A percentile compares a stretch with the other conserved stretches of the same genome.
Evolutionary conservation across 2,113 vertebrate genomes (phyloP).

Genomic region (Cyprinus carpio): DNA sequence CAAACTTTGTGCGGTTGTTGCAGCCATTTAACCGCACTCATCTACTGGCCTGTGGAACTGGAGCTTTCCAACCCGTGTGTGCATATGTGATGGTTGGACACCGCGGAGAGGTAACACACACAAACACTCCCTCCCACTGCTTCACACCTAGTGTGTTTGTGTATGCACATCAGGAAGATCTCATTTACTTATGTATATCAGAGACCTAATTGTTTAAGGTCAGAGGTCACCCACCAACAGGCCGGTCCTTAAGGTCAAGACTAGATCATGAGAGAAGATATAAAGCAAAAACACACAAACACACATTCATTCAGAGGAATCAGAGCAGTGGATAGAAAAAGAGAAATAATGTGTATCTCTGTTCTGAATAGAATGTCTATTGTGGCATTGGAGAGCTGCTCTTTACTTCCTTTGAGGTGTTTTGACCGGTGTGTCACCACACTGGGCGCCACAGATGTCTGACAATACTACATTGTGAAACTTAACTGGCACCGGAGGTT

Average conservation of each 20-base stretch:
- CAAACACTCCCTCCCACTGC: slow-evolving; percentile 3
- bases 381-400: neutral
- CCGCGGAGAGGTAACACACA: slow-evolving; percentile 83
- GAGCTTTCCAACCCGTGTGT: slow-evolving; percentile 88
- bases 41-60: slow-evolving; percentile 89
- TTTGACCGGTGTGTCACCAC: neutral
- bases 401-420: slow-evolving; percentile 16
- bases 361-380: neutral
- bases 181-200: slow-evolving; percentile 23
- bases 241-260: slow-evolving; percentile 46
- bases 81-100: slow-evolving; percentile 84
- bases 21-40: slow-evolving; percentile 93
- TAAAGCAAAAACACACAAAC: slow-evolving; percentile 44
- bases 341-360: neutral
- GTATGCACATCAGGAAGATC: neutral
- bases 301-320: neutral
- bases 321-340: neutral
- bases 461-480: slow-evolving; percentile 67
- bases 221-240: slow-evolving; percentile 59
- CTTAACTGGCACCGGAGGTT: slow-evolving; percentile 43
- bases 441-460: neutral
- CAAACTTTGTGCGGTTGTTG: slow-evolving; percentile 89
- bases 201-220: slow-evolving; percentile 51
- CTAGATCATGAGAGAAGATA: slow-evolving; percentile 47
- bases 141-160: slow-evolving; percentile 17